Base-by-base conservation (phyloP, 2,888 invertebrate species). In the Amblyjoppa fuscipennis region DNA sequence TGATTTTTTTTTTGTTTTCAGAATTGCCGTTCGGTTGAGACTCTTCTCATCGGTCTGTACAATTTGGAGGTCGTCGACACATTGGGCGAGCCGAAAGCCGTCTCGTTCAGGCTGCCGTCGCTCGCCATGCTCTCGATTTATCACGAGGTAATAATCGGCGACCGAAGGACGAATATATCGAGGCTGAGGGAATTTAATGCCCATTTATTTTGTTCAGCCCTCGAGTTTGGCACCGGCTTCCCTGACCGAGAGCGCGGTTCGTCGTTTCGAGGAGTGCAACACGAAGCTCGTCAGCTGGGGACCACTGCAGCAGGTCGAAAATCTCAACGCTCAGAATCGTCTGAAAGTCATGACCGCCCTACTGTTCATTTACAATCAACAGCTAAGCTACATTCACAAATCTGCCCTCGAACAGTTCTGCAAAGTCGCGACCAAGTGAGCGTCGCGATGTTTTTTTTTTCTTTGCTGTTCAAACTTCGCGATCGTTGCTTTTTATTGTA, bases 81-180 rank as follows among this genome's bases (percentile, higher is more conserved):
- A 92, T 96, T 96, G 94, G 98, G 98, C 31, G 97, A 97, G 93
- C 97, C 98, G 71, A 98, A 96, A 94, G 96, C 97, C 71, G 96
- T 98, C 84, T 97, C 98, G 74, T 98, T 98, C 94, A 96, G 98
- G 90, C 96, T 99, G 93, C 99, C 99, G 75, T 97, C 98, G 41
- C 95, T 99, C 92, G 98, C 98, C 34, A 98, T 98, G 94, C 96
- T 98, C 85, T 99, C 99, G 64, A 97, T 99, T 91, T 99, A 98
- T 94, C 99, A 99, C 94, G 99, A 99, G 95, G 97, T 96, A 93
- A 91, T 89, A 82, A 56, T 49, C 81, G 41, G 25, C 25, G 11
- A 45, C 28, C 16, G 6, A 70, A 9, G 1, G 16, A 79, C n/a
- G 0, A 16, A 53, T 25, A 49, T 45, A 45, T 70, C 34, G 53